Base-by-base conservation (phyloP, 2,797 vertebrate genomes). In the Anguilla obscura region DNA sequence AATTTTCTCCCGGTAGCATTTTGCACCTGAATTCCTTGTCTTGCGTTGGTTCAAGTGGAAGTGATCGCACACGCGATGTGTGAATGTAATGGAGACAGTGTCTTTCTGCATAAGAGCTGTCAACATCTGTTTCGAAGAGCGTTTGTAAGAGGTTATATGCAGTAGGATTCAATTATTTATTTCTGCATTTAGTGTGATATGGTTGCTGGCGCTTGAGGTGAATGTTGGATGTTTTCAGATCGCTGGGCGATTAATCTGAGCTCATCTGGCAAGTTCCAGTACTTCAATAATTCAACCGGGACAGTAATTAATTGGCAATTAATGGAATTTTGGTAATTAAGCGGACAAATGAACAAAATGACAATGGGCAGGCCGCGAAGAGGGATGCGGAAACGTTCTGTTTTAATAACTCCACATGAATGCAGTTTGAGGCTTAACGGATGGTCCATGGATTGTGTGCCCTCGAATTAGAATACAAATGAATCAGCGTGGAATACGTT, bases 221-320 rank as follows among this genome's bases (percentile, higher is more conserved):
- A 10, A 74, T 4, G 1, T 33, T 33, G 30, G 9, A 74, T 74
- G 69, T 33, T 74, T 33, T 18, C 14, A 33, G 33, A 40, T 36
- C 4, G 40, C 30, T 76, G 74, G 40, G 74, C 3, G 33, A 76
- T 40, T 36, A 21, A 79, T 79, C 6, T 79, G 33, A 52, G 1
- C 12, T 40, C 33, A 79, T 79, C 33, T 3, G 18, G 12, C 14
- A 14, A 18, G 74, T 79, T 79, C 33, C 74, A 79, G 12, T 18
- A 45, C 12, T 79, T 18, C 5, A 36, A 36, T 79, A 79, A 45
- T 40, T 79, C 30, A 79, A 7, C 14, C 30, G 40, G 74, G 33
- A 79, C 74, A 36, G 74, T 79, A 40, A 79, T 79, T 79, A 16
- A 79, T 36, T 79, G 74, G 14, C 74, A 40, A 79, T 79, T 79